These are phyloP conservation scores for Morphnarchus princeps DNA, from an alignment of 2,113 vertebrate genomes.

Conservation along the genomic window DNA sequence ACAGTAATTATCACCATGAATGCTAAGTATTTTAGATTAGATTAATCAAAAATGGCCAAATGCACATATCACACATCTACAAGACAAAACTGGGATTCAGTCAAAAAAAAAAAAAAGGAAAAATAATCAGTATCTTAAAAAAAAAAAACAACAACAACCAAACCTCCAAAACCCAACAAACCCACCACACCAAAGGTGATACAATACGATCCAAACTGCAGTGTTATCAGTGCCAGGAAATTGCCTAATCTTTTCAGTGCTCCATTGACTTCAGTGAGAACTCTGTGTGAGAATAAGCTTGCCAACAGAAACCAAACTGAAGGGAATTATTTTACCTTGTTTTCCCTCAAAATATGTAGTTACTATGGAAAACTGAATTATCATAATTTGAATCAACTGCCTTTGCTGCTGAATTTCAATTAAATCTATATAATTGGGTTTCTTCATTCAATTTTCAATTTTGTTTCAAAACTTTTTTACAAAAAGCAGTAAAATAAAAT, in stretches of 20 bases:
- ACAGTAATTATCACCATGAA: background rate
- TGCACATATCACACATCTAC: background rate
- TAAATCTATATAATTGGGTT: background rate
- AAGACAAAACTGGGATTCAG: background rate
- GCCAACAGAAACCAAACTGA: background rate
- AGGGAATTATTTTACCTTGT: background rate
- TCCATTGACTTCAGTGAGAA: slow-evolving; percentile 52
- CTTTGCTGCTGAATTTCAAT: background rate
- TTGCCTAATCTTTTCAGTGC: background rate
- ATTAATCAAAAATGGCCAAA: background rate
- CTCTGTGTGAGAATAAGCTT: background rate
- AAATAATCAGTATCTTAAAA: background rate
- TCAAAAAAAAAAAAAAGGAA: background rate
- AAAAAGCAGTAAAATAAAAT: background rate
- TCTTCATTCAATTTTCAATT: background rate
- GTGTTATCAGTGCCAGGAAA: background rate
- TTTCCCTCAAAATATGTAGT: background rate
- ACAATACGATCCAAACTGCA: background rate
- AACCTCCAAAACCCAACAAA: too few species aligned
- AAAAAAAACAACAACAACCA: background rate
- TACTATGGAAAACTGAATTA: background rate
- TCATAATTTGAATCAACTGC: background rate
- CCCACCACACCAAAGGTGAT: background rate
- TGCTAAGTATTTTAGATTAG: background rate
- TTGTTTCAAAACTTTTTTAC: background rate